Base-by-base conservation (phyloP, 1,140 invertebrate species). In the Lasioglossum baleicum region DNA sequence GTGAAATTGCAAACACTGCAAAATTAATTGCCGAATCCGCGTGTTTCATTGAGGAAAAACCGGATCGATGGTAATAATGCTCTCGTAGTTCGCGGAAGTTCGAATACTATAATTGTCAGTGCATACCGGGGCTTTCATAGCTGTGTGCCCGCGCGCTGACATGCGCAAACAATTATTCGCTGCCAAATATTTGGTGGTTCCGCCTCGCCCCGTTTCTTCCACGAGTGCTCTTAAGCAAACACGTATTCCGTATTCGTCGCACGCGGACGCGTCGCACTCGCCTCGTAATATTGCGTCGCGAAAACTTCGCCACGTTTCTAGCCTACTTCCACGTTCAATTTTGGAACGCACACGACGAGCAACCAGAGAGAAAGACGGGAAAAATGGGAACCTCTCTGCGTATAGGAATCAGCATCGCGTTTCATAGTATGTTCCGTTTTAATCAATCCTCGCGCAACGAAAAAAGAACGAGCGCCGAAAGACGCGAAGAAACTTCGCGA, bases 161-260 rank as follows among this genome's bases (percentile, higher is more conserved):
- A 71, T 53, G 22, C 31, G 44, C 44, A 66, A 75, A 80, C 65
- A 64, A 68, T 80, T 80, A n/a, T 69, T 75, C 58, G 4, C 31
- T 42, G 22, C 42, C 65, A 79, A 79, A 79, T 79, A 79, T 73
- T 79, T 73, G 69, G 6, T 3, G 17, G 51, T n/a, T 22, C 60
- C 35, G 20, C 51, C 10, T 42, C 31, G 15, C 22, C 53, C n/a
- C 67, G 75, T 51, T 70, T 77, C 65, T 77, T 69, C 44, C 66
- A 17, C 8, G 63, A 79, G 61, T 10, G 48, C n/a, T 15, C 26
- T 73, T 65, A 51, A 48, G 26, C 35, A 60, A 79, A 66, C 70
- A 48, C 11, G 31, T 67, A 35, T 58, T 75, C 31, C 68, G 40
- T 58, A 79, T 73, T 68, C 74, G 65, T 76, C 17, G 22, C 48